Evolutionary conservation across 2,797 vertebrate species (phyloP).

Genomic region (Typhlichthys eigenmanni): DNA sequence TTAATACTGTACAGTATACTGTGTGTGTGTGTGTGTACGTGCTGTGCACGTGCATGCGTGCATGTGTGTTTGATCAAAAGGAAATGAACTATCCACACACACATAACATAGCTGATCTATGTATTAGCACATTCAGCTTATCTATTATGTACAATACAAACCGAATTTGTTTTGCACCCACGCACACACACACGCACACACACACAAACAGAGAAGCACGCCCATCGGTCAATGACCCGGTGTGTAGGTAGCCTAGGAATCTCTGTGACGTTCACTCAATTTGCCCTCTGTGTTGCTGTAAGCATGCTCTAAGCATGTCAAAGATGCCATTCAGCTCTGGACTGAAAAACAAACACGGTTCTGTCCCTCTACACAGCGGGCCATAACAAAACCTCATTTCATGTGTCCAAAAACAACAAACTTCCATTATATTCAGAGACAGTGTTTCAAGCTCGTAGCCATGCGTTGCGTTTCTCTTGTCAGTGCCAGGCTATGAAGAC

Average conservation of each 20-base stretch:
- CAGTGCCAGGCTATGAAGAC: not conserved
- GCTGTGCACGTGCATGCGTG: not conserved
- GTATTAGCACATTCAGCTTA: constrained; percentile 39
- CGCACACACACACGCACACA: constrained; percentile 36
- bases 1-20: not conserved
- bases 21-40: constrained; percentile 8
- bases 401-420: constrained; percentile 10
- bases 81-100: constrained; percentile 11
- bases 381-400: constrained; percentile 46
- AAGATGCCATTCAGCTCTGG: constrained; percentile 58
- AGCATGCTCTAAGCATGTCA: constrained; percentile 70
- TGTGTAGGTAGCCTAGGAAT: constrained; percentile 74
- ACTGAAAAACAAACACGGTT: constrained; percentile 58
- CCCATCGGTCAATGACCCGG: constrained; percentile 53
- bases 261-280: constrained; percentile 72
- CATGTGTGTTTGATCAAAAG: constrained; percentile 27
- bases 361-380: constrained; percentile 49
- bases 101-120: constrained; percentile 29
- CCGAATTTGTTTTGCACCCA: constrained; percentile 10
- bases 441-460: constrained; percentile 11
- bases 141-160: constrained; percentile 50
- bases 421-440: too few relatives aligned
- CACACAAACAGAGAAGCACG: constrained; percentile 12
- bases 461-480: constrained; percentile 12
- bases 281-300: constrained; percentile 73